Evolutionary conservation across 2,113 vertebrate genomes (phyloP).

Genomic region (Pseudolaguvia tuberculata): DNA sequence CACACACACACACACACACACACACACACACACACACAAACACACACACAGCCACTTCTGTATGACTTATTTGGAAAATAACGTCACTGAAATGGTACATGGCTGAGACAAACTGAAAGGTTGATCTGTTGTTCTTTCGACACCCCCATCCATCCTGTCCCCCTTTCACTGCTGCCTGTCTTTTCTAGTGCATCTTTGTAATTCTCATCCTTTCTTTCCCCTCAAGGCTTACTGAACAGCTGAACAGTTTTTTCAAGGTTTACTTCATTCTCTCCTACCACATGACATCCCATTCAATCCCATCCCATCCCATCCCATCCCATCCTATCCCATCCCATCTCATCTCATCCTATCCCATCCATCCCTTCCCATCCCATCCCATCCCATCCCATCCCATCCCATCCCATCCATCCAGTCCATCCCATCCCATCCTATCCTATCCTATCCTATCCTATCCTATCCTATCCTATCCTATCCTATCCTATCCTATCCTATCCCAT

Average conservation of each 20-base stretch:
- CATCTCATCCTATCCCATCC: conserved; percentile 2
- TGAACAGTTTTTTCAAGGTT: conserved; percentile 13
- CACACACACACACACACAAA: neutral
- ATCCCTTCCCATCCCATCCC: neutral
- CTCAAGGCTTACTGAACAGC: neutral
- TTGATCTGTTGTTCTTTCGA: neutral
- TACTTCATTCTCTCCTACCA: neutral
- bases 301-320: conserved; percentile 9
- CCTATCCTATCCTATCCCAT: too few relatives aligned
- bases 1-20: neutral
- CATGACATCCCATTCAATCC: neutral
- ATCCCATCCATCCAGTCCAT: too few relatives aligned
- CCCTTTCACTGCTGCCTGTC: conserved; percentile 6
- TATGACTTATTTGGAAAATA: conserved; percentile 10
- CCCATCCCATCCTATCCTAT: conserved; percentile 9
- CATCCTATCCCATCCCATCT: conserved; percentile 13
- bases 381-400: too few relatives aligned
- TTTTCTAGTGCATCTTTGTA: neutral
- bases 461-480: too few relatives aligned
- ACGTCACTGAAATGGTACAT: neutral
- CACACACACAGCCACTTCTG: neutral
- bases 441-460: neutral
- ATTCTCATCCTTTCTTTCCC: neutral
- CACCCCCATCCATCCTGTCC: neutral
- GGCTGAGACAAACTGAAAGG: conserved; percentile 28